Evolutionary conservation across 2,113 vertebrate genomes (phyloP).

Genomic region (human (Homo sapiens)): DNA sequence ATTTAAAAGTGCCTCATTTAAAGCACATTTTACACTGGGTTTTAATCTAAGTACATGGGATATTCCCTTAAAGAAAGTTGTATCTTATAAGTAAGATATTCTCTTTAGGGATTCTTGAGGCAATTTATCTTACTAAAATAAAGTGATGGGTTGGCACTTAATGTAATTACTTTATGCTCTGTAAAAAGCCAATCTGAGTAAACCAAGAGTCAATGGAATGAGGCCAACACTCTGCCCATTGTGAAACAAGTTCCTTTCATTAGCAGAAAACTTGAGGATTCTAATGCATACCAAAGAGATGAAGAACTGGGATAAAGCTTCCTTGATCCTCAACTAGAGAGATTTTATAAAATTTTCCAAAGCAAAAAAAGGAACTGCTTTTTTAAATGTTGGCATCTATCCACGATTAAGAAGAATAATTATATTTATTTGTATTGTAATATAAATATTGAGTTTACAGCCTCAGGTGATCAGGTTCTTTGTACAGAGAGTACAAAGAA

Average conservation of each 20-base stretch:
- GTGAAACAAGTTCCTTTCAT: background rate
- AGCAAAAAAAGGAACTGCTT: background rate
- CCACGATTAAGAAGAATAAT: background rate
- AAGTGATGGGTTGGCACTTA: background rate
- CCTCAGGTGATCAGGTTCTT: background rate
- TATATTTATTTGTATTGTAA: constrained; percentile 9
- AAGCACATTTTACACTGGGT: constrained; percentile 3
- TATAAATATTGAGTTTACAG: background rate
- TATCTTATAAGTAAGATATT: background rate
- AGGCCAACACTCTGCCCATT: background rate
- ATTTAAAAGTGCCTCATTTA: constrained; percentile 8
- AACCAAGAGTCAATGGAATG: background rate
- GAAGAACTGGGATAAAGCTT: background rate
- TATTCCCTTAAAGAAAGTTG: constrained; percentile 1
- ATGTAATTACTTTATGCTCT: background rate
- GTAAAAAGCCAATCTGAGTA: background rate
- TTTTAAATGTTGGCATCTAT: background rate
- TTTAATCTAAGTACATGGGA: background rate
- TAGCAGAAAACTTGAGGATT: background rate
- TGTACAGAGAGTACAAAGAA: background rate
- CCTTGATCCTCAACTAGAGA: background rate
- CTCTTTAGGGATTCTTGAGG: background rate
- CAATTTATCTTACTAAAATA: constrained; percentile 19
- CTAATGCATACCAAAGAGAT: background rate
- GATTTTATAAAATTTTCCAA: background rate